Percentiles rank a stretch among this genome's conserved stretches.
These are phyloP conservation scores for Microtus oregoni DNA, from an alignment of 2,113 vertebrate genomes.

Conservation along the genomic window DNA sequence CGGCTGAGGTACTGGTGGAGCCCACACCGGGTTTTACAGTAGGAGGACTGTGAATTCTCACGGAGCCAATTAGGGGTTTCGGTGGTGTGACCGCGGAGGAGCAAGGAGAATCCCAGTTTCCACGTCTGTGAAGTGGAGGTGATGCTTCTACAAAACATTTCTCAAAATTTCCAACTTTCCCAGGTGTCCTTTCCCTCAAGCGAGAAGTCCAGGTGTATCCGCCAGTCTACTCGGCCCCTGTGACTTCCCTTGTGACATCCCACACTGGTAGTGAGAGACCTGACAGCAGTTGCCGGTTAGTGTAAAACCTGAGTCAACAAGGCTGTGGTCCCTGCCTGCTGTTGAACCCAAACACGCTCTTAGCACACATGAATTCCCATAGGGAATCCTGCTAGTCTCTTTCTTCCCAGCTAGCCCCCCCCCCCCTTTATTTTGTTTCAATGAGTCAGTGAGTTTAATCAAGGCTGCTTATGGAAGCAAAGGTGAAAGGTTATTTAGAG, in stretches of 20 bases:
- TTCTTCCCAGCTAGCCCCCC: not conserved
- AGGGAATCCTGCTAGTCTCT: not conserved
- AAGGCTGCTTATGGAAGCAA: not conserved
- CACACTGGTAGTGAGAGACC: not conserved
- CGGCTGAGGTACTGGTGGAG: slow-evolving; percentile 41
- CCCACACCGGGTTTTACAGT: not conserved
- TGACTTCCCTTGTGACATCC: not conserved
- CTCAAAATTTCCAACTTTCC: not conserved
- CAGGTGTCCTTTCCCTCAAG: not conserved
- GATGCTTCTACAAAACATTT: not conserved
- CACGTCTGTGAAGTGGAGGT: not conserved
- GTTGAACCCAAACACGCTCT: not conserved
- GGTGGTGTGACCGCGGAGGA: not conserved
- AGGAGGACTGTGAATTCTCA: not conserved
- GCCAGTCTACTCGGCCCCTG: not conserved
- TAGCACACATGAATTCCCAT: not conserved
- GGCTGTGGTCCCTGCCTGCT: not conserved
- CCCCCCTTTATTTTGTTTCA: not conserved
- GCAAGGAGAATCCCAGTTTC: not conserved
- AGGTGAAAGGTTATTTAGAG: not conserved
- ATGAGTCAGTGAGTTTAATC: not conserved
- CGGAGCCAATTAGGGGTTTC: not conserved
- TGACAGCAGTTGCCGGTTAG: not conserved
- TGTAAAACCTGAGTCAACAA: not conserved
- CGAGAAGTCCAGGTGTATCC: not conserved